Conservation (phyloP, 2,888 invertebrate species). For the Catocala nupta region DNA sequence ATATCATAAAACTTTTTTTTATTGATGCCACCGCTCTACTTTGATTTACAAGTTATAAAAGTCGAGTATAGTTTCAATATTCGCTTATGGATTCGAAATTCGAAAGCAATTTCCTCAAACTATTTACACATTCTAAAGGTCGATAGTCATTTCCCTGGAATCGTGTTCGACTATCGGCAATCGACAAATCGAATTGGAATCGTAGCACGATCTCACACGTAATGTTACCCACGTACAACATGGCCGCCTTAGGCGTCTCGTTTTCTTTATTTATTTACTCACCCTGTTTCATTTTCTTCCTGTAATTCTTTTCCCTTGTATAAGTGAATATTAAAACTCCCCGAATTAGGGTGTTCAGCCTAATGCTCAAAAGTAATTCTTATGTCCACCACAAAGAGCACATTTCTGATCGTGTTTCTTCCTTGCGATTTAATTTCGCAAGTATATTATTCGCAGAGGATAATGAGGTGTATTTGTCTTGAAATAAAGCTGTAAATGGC, state of each 20-base stretch:
- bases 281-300: constrained; percentile 83
- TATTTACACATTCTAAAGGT: constrained; percentile 81
- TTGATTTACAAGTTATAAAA: constrained; percentile 15
- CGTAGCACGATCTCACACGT: constrained; percentile 79
- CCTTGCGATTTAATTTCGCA: constrained; percentile 66
- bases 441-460: constrained; percentile 48
- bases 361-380: constrained; percentile 52
- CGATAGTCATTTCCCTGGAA: constrained; percentile 65
- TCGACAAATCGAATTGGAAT: constrained; percentile 81
- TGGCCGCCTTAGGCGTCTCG: constrained; percentile 60
- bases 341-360: constrained; percentile 66
- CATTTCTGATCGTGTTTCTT: constrained; percentile 48
- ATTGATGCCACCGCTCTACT: not conserved
- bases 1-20: constrained; percentile 16
- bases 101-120: constrained; percentile 52
- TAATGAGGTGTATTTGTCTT: constrained; percentile 53
- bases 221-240: constrained; percentile 70
- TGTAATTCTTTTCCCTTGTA: constrained; percentile 84
- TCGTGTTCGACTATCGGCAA: constrained; percentile 60
- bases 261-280: constrained; percentile 81
- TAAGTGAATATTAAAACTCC: constrained; percentile 84
- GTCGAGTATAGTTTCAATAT: constrained; percentile 14
- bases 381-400: constrained; percentile 55
- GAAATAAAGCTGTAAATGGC: constrained; percentile 59
- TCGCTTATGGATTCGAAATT: constrained; percentile 9